Base-by-base conservation (phyloP, 2,888 invertebrate genomes). In the Drosophila paramelanica region DNA sequence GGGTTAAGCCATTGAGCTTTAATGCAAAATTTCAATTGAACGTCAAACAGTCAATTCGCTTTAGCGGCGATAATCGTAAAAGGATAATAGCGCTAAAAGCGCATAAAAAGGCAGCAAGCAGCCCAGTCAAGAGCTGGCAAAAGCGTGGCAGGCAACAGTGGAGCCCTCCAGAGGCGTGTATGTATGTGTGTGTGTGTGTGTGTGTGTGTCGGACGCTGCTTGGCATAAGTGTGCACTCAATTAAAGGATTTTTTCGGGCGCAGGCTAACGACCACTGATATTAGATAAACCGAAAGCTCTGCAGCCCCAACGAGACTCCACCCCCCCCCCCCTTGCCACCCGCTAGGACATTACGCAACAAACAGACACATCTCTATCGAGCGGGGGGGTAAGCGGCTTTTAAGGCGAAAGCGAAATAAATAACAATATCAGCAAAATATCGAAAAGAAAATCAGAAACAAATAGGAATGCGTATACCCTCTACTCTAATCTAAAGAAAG, bases 31-130 rank as follows among this genome's bases (percentile, higher is more conserved):
- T 86, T 89, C 85, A 89, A 86, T 86, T 89, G 89, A 88, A 86
- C 89, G 89, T 88, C 85, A 86, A 86, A 86, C 85, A 86, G 85
- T 86, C 85, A 88, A 86, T 86, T 86, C 89, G 89, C 86, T 88
- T 89, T 86, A 77, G 85, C 86, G 66, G 77, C 86, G 88, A 86
- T 86, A 86, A 86, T 89, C 85, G 89, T 86, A 89, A 86, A 89
- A 89, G 85, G 86, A 86, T 86, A 86, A 86, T 86, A 79, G 88
- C 65, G 86, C 86, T 89, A 86, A 86, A 85, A 86, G 86, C 77
- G 89, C 85, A 88, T 85, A 84, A 84, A 89, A 89, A 85, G 77
- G 55, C 79, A 62, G 66, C 58, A 11, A 55, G 53, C 27, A 39
- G n/a, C 23, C 53, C 36, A 36, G 57, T 17, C 67, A 31, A 31